Conservation (phyloP, 2,113 vertebrate genomes). For the Calyptomena viridis region DNA sequence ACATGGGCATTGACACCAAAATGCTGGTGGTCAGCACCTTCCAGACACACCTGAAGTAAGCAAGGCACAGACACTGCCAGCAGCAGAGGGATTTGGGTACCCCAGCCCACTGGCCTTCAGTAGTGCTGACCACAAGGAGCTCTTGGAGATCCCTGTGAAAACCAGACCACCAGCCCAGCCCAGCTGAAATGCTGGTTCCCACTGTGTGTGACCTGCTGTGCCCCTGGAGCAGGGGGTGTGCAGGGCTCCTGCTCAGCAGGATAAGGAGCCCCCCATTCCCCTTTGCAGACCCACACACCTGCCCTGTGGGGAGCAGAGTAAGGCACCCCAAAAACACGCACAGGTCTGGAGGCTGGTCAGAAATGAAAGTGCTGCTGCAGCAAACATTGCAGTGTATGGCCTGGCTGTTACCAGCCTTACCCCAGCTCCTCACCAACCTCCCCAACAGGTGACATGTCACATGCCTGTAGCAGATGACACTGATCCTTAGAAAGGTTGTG, state of each 20-base stretch:
- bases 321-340: background rate
- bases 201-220: background rate
- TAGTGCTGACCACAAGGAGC: background rate
- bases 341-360: background rate
- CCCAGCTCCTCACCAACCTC: background rate
- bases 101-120: background rate
- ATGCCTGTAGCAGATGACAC: background rate
- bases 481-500: background rate
- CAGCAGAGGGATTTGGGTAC: background rate
- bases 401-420: background rate
- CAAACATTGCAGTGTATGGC: background rate
- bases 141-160: background rate
- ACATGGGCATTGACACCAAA: rapidly evolving
- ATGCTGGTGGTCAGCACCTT: rapidly evolving
- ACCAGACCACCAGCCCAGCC: rapidly evolving
- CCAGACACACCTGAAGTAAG: background rate
- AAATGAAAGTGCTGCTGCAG: background rate
- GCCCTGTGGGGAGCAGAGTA: background rate
- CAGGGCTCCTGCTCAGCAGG: background rate
- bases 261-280: background rate
- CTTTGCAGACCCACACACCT: background rate
- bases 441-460: background rate
- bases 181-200: background rate
- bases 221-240: background rate
- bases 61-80: background rate